Base-by-base conservation (phyloP, 2,113 vertebrate genomes). In the Typhlomys cinereus region DNA sequence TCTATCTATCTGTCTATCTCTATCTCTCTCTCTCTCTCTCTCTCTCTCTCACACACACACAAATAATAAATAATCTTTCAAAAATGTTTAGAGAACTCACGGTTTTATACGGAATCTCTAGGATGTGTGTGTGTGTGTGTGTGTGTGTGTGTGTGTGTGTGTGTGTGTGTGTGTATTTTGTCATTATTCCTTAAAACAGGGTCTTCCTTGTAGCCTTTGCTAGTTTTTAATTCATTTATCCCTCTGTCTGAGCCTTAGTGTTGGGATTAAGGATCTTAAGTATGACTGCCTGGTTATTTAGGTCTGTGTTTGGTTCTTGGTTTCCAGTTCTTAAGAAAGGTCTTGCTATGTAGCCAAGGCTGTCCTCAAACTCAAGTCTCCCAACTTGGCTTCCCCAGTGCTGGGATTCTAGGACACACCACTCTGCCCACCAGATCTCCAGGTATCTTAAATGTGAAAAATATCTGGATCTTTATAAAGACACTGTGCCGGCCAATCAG, bases 371-470 rank as follows among this genome's bases (percentile, higher is more conserved):
- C n/a, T n/a, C n/a, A n/a, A n/a, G n/a, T n/a, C n/a, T n/a, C n/a
- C n/a, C n/a, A n/a, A n/a, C n/a, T n/a, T n/a, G n/a, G n/a, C n/a
- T n/a, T n/a, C n/a, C n/a, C n/a, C n/a, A n/a, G n/a, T n/a, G n/a
- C n/a, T n/a, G n/a, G n/a, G n/a, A n/a, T n/a, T n/a, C n/a, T n/a
- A n/a, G n/a, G n/a, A n/a, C n/a, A n/a, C n/a, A n/a, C n/a, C n/a
- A n/a, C n/a, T n/a, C n/a, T n/a, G n/a, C n/a, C n/a, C n/a, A n/a
- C n/a, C n/a, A n/a, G n/a, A n/a, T n/a, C n/a, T n/a, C n/a, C n/a
- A n/a, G n/a, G n/a, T n/a, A n/a, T n/a, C n/a, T 90, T 64, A 91
- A 88, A 34, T 59, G 39, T 50, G n/a, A 84, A 70, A 91, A 88
- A 75, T 34, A 36, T 64, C 39, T 70, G 85, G 46, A 71, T 76